phyloP scores from a whole-genome alignment of 2,888 invertebrate species.

The Microdon myrmicae region DNA sequence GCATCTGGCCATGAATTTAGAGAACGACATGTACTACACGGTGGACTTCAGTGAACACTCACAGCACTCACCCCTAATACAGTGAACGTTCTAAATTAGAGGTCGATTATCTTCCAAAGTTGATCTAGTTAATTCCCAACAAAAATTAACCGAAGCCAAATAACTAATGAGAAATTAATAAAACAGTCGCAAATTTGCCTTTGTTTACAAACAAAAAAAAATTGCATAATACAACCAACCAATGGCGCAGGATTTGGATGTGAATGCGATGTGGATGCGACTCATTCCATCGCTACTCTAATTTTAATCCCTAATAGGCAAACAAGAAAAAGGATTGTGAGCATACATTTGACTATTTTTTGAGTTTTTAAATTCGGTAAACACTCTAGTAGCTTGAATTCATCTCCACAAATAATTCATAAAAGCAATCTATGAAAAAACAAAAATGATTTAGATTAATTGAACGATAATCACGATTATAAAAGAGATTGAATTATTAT shows the following conservation, averaged over 20 bases:
- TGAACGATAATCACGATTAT: constrained; percentile 45
- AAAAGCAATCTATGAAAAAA: constrained; percentile 8
- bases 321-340: too few species aligned
- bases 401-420: too few species aligned
- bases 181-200: constrained; percentile 41
- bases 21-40: constrained; percentile 81
- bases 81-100: too few species aligned
- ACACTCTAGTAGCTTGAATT: constrained; percentile 28
- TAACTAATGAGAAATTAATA: constrained; percentile 7
- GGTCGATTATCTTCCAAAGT: constrained; percentile 21
- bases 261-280: constrained; percentile 24
- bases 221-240: constrained; percentile 2
- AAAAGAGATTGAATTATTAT: constrained; percentile 25
- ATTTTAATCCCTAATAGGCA: constrained; percentile 9
- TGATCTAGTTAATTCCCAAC: constrained; percentile 40
- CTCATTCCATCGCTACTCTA: too few species aligned
- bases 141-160: constrained; percentile 2
- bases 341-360: constrained; percentile 47
- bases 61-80: constrained; percentile 79
- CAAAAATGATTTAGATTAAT: constrained; percentile 38
- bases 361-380: constrained; percentile 50
- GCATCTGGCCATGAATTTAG: constrained; percentile 71
- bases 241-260: constrained; percentile 19
- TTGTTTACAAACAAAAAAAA: constrained; percentile 48
- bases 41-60: constrained; percentile 79